A percentile compares a stretch with the other conserved stretches of the same genome.
Evolutionary conservation across 2,888 invertebrate genomes (phyloP).

Genomic region (Pachycephus smyrnensis): DNA sequence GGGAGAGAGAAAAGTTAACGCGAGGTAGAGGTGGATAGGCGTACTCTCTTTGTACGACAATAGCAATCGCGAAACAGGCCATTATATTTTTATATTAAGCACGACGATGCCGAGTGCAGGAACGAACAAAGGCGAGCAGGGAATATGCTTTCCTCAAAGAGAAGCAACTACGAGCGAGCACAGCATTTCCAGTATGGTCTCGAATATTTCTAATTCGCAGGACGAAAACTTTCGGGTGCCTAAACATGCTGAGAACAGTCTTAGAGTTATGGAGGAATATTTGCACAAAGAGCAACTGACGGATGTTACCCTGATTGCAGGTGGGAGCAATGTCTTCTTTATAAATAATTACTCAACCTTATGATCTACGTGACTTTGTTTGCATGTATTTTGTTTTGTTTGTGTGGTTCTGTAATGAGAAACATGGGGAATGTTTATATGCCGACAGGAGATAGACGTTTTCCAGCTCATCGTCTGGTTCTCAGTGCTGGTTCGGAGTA

Average conservation of each 20-base stretch:
- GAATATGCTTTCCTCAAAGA: conserved; percentile 45
- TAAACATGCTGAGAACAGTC: conserved; percentile 85
- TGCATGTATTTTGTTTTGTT: background rate
- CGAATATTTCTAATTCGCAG: conserved; percentile 71
- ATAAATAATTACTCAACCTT: background rate
- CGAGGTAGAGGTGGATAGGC: background rate
- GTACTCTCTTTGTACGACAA: background rate
- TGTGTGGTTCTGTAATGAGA: background rate
- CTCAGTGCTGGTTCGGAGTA: conserved; percentile 94
- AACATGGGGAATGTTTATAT: background rate
- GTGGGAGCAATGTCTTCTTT: conserved; percentile 58
- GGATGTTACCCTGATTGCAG: conserved; percentile 89
- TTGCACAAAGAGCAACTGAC: conserved; percentile 85
- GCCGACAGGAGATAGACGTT: conserved; percentile 68
- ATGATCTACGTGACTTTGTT: background rate
- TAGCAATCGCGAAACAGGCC: background rate
- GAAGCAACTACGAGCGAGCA: conserved; percentile 58
- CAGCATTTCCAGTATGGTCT: conserved; percentile 57
- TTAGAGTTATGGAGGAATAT: conserved; percentile 86
- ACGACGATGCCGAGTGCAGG: conserved; percentile 33
- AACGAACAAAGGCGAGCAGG: conserved; percentile 45
- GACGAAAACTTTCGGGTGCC: conserved; percentile 83
- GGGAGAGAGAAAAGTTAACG: background rate
- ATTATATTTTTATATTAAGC: background rate
- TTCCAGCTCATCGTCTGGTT: conserved; percentile 88